These are phyloP conservation scores for Microcebus murinus DNA, from an alignment of 2,113 vertebrate genomes.

Conservation along the genomic window DNA sequence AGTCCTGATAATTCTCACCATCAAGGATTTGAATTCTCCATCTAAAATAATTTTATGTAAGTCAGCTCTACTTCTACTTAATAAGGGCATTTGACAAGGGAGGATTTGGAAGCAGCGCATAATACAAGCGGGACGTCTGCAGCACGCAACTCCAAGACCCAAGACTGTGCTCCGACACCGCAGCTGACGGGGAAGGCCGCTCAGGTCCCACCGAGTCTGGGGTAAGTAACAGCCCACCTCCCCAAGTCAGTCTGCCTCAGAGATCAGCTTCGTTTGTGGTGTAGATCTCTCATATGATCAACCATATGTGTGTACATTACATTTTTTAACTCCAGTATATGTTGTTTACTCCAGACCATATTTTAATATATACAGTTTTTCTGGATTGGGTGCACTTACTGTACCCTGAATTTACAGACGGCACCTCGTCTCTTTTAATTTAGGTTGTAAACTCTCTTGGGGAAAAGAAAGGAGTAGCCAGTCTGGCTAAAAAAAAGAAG, in stretches of 20 bases:
- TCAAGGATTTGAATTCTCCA: neutral
- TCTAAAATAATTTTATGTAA: neutral
- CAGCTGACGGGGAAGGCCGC: rapidly evolving
- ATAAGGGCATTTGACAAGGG: neutral
- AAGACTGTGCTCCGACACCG: neutral
- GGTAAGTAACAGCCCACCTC: neutral
- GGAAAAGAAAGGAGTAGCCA: neutral
- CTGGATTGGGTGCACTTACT: neutral
- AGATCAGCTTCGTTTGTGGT: neutral
- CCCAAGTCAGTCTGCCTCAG: neutral
- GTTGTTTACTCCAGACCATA: neutral
- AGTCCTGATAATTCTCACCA: neutral
- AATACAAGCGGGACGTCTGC: neutral
- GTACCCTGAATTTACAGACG: neutral
- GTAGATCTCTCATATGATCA: neutral
- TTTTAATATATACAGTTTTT: neutral
- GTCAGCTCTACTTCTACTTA: neutral
- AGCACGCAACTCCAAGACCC: neutral
- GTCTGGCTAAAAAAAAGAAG: neutral
- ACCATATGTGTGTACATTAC: too few relatives aligned
- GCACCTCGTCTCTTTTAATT: neutral
- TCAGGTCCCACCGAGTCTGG: neutral
- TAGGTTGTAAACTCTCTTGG: neutral
- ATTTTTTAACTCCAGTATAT: neutral
- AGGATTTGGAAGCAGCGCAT: neutral